These are phyloP conservation scores for Diploscapter pachys DNA, from an alignment of 1,140 invertebrate species.

Conservation along the genomic window DNA sequence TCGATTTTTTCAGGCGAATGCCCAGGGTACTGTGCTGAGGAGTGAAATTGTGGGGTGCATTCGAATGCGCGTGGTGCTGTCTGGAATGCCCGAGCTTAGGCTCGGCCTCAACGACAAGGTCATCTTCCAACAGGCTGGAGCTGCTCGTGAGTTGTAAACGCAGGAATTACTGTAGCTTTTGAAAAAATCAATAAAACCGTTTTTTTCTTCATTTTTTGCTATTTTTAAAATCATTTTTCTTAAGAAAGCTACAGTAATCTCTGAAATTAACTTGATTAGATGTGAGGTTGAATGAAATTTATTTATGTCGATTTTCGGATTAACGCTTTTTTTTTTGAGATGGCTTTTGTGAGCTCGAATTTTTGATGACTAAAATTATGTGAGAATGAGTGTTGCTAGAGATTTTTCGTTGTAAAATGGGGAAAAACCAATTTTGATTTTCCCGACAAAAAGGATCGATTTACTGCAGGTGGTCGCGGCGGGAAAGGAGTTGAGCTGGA, in stretches of 20 bases:
- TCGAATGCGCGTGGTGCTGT: constrained; percentile 97
- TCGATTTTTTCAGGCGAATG: constrained; percentile 72
- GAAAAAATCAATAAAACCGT: not conserved
- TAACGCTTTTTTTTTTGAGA: no score
- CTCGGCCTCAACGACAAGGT: constrained; percentile 98
- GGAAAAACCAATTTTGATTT: not conserved
- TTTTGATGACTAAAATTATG: no score
- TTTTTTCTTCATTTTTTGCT: no score
- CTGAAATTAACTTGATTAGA: not conserved
- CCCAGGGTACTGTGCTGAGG: constrained; percentile 92
- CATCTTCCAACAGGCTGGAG: constrained; percentile 68
- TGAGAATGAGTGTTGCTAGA: no score
- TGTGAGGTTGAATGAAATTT: no score
- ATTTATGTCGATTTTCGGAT: no score
- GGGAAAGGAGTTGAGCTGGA: constrained; percentile 98
- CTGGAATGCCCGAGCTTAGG: constrained; percentile 99
- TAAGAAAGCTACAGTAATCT: constrained; percentile 11
- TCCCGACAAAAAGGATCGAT: constrained; percentile 1
- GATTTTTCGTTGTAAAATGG: no score
- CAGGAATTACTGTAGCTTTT: not conserved
- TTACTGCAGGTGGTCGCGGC: constrained; percentile 50
- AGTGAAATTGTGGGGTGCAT: constrained; percentile 98
- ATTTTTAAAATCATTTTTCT: not conserved
- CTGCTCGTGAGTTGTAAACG: constrained; percentile 30
- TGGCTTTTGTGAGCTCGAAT: no score